Conservation (phyloP, 2,888 invertebrate species). For the Osmoderma eremita region DNA sequence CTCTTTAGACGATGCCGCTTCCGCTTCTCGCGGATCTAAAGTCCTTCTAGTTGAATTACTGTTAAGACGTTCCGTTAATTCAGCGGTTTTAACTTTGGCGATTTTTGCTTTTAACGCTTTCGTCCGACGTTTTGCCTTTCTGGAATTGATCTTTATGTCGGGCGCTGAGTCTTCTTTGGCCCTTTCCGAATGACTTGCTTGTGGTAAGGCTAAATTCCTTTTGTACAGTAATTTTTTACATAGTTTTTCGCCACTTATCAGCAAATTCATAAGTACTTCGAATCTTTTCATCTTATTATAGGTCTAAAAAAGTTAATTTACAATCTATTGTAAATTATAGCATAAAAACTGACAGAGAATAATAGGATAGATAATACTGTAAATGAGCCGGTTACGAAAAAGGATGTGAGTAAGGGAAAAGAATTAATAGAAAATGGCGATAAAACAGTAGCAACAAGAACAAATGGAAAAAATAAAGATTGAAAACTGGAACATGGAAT, state of each 20-base stretch:
- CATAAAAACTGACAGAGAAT: no score
- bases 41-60: slow-evolving; percentile 43
- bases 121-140: slow-evolving; percentile 53
- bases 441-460: no score
- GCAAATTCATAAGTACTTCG: slow-evolving; percentile 40
- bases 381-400: no score
- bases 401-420: no score
- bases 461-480: no score
- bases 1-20: slow-evolving; percentile 23
- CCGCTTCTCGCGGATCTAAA: slow-evolving; percentile 19
- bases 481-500: no score
- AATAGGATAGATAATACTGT: no score
- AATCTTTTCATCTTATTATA: slow-evolving; percentile 42
- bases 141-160: slow-evolving; percentile 45
- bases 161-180: slow-evolving; percentile 35
- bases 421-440: no score
- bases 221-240: slow-evolving; percentile 40
- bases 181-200: slow-evolving; percentile 19
- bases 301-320: slow-evolving; percentile 30
- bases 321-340: no score
- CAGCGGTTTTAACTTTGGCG: slow-evolving; percentile 54
- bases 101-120: slow-evolving; percentile 56
- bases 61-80: slow-evolving; percentile 50
- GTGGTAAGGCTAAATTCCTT: slow-evolving; percentile 32
- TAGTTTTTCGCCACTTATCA: slow-evolving; percentile 41